Percentiles rank a stretch among this genome's conserved stretches.
These are phyloP conservation scores for Upupa epops DNA, from an alignment of 2,113 vertebrate species.

Conservation along the genomic window DNA sequence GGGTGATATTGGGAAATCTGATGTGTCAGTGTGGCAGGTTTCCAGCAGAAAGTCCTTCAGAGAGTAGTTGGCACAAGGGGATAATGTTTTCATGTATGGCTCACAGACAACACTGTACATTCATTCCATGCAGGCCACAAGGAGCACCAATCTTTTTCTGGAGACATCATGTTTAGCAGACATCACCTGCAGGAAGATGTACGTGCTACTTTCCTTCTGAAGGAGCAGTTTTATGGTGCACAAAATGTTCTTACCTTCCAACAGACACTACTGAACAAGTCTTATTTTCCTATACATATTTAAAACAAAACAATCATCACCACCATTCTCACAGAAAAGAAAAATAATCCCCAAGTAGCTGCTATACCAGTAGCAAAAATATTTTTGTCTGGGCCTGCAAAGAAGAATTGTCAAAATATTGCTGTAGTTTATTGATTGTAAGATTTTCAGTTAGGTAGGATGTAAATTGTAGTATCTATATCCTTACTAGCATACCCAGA, in stretches of 20 bases:
- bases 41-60: background rate
- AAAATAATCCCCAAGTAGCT: background rate
- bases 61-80: background rate
- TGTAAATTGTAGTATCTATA: background rate
- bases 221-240: background rate
- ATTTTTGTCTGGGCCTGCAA: background rate
- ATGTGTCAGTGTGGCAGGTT: background rate
- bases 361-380: background rate
- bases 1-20: background rate
- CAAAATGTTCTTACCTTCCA: background rate
- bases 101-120: background rate
- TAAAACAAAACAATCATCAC: background rate
- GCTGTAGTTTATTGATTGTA: background rate
- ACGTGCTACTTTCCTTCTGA: background rate
- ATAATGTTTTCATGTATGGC: rapidly evolving
- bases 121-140: background rate
- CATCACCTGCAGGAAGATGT: background rate
- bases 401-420: background rate
- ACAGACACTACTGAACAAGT: background rate
- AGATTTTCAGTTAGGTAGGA: background rate
- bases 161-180: background rate
- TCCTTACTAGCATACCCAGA: background rate
- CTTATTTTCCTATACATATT: background rate
- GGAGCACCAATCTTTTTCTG: background rate
- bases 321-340: background rate